Evolutionary conservation across 2,888 invertebrate genomes (phyloP), one percentile per base, ranked within the genome.

Genomic region (Caenorhabditis imperialis): DNA sequence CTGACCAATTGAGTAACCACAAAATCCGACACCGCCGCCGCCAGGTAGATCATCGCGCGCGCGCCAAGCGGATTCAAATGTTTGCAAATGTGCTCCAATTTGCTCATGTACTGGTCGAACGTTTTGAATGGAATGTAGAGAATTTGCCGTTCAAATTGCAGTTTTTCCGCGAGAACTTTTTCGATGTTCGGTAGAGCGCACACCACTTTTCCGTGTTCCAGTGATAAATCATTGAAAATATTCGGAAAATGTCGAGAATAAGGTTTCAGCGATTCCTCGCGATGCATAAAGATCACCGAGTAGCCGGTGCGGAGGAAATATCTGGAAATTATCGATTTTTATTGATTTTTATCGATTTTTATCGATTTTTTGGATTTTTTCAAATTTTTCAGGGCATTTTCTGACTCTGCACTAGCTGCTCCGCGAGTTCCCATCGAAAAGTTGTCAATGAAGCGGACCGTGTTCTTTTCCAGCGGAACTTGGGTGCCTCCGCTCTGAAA

Each of bases 11-110:
- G 92, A 47, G 97, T 97, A 89, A 99, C 92, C 89, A 98, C 98
- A 91, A 99, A 99, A 90, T 99, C 99, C 0, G 98, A 96, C 0
- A 98, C 99, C 3, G 99, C 99, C 1, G 99, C 99, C 18, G 98
- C 97, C 60, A 99, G 91, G 89, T 95, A 99, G n/a, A 99, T 90
- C 83, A 96, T 89, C 0, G 93, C 94, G 30, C 91, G 90, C 14
- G 54, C 20, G 5, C 74, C 72, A 1, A 72, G 33, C 6, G 73
- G 72, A 18, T 63, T 53, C 3, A 80, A 48, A 35, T 74, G 62
- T n/a, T 74, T 63, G 54, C 80, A 76, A 20, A 80, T 62, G 70
- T 74, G 48, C 53, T 85, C 85, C 10, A 86, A 71, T 10, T 71
- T 55, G 48, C 76, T 71, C 48, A 85, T 75, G 58, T 86, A 86